These are phyloP conservation scores for Lagopus muta DNA, from an alignment of 2,113 vertebrate species.

Conservation along the genomic window DNA sequence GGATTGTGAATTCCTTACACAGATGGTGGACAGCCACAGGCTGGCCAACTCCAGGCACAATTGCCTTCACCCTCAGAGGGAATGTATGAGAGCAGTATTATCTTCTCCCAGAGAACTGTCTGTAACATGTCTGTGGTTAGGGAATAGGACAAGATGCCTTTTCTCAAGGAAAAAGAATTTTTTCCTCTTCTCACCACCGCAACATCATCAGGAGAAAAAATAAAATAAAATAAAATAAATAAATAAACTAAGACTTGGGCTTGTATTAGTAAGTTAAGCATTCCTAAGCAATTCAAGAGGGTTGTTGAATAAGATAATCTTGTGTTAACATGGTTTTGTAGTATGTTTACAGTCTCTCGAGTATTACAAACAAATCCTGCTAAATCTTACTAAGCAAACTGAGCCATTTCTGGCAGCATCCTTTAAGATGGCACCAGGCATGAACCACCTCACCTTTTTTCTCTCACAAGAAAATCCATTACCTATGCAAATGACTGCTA, in stretches of 20 bases:
- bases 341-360: constrained; percentile 58
- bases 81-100: constrained; percentile 53
- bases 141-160: constrained; percentile 37
- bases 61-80: constrained; percentile 67
- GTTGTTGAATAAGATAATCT: constrained; percentile 49
- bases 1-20: constrained; percentile 85
- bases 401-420: background rate
- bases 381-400: constrained; percentile 40
- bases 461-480: background rate
- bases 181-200: background rate
- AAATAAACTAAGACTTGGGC: background rate
- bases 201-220: background rate
- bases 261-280: constrained; percentile 44
- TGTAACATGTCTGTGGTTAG: constrained; percentile 56
- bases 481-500: constrained; percentile 8
- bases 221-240: background rate
- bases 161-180: background rate
- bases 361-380: constrained; percentile 51
- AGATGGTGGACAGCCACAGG: constrained; percentile 86
- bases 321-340: constrained; percentile 45
- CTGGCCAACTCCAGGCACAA: constrained; percentile 76
- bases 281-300: constrained; percentile 61
- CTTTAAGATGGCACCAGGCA: background rate
- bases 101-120: constrained; percentile 45
- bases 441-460: background rate